Evolutionary conservation across 92 coral and sea anemone genomes (phyloP).

Genomic region (Bergia sp.): DNA sequence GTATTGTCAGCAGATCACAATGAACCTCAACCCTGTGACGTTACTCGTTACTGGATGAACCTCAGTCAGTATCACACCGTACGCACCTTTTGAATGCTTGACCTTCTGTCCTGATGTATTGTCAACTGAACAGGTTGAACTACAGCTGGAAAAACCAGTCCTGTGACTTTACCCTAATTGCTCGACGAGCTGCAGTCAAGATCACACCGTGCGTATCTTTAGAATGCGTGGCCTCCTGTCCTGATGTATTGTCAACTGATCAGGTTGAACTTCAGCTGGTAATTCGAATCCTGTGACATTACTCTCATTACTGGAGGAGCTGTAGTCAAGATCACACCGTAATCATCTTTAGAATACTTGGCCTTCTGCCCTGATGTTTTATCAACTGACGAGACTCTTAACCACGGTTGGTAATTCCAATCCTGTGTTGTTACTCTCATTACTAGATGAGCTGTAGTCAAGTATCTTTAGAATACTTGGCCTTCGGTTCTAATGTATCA

Average conservation of each 20-base stretch:
- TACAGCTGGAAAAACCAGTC: too few relatives aligned
- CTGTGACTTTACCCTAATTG: too few relatives aligned
- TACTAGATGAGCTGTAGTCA: slow-evolving; percentile 68
- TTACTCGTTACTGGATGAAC: slow-evolving; percentile 6
- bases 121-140: too few relatives aligned
- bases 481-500: not conserved
- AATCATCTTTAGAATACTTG: slow-evolving; percentile 25
- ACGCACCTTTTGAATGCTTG: slow-evolving; percentile 62
- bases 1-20: not conserved
- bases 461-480: slow-evolving; percentile 47
- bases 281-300: not conserved
- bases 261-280: not conserved
- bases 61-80: slow-evolving; percentile 85
- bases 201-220: slow-evolving; percentile 43
- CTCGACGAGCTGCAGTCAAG: slow-evolving; percentile 45
- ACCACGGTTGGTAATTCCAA: not conserved
- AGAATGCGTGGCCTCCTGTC: not conserved
- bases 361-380: slow-evolving; percentile 1
- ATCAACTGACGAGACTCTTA: too few relatives aligned
- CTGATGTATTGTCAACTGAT: too few relatives aligned
- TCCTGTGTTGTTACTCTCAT: not conserved
- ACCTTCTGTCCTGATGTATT: slow-evolving; percentile 1
- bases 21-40: too few relatives aligned
- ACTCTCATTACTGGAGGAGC: slow-evolving; percentile 50
- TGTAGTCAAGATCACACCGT: slow-evolving; percentile 60